Evolutionary conservation across 2,888 invertebrate genomes (phyloP).

Genomic region (Iphiclides podalirius): DNA sequence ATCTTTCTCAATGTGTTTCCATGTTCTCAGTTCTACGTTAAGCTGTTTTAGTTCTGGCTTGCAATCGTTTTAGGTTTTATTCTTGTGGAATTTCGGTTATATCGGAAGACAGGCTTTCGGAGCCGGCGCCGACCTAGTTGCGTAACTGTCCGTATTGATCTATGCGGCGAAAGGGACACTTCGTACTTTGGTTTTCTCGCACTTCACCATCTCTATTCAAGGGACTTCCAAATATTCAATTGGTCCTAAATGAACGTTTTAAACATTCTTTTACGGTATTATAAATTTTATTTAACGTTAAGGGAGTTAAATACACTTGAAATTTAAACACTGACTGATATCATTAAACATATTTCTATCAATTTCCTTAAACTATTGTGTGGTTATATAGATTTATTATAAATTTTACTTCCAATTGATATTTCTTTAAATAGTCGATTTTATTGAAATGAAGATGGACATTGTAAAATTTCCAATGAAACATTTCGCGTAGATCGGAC

Average conservation of each 20-base stretch:
- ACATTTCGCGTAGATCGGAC: no score
- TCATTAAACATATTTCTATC: no score
- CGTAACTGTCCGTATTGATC: slow-evolving; percentile 77
- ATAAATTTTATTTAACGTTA: no score
- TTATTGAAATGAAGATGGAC: no score
- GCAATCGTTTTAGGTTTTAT: slow-evolving; percentile 4
- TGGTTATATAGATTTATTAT: no score
- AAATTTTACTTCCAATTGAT: no score
- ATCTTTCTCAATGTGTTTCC: slow-evolving; percentile 10
- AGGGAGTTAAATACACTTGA: no score
- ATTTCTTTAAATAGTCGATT: no score
- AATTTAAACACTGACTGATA: no score
- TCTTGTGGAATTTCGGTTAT: slow-evolving; percentile 1
- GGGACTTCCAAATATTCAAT: slow-evolving; percentile 28
- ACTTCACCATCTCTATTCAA: slow-evolving; percentile 44
- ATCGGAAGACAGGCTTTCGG: slow-evolving; percentile 32
- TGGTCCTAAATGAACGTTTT: no score
- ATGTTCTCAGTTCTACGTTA: slow-evolving; percentile 17
- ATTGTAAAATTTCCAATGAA: no score
- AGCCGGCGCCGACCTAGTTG: slow-evolving; percentile 67
- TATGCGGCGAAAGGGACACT: slow-evolving; percentile 60
- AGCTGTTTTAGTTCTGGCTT: slow-evolving; percentile 2
- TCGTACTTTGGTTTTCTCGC: slow-evolving; percentile 47
- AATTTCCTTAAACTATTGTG: no score
- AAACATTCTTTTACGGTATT: background rate